phyloP scores from a whole-genome alignment of 1,140 invertebrate species.

The Tigriopus japonicus region DNA sequence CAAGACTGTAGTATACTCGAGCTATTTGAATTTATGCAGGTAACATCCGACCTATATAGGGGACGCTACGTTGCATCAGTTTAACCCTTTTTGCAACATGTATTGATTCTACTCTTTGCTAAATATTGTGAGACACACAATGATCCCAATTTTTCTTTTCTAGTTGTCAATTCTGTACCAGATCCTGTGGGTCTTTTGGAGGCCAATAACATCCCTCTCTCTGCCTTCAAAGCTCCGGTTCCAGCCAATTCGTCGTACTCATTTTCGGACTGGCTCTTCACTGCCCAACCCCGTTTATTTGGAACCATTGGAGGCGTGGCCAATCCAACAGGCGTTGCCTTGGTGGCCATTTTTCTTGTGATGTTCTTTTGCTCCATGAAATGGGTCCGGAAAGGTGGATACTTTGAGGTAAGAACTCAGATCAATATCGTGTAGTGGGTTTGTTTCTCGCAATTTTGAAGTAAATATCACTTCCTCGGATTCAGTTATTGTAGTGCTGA shows the following conservation, averaged over 20 bases:
- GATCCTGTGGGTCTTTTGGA: background rate
- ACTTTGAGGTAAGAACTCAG: constrained; percentile 52
- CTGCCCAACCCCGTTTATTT: background rate
- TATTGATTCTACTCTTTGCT: too few species aligned
- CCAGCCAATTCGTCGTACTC: background rate
- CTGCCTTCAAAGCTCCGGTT: background rate
- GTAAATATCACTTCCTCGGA: too few species aligned
- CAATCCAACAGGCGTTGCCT: constrained; percentile 60
- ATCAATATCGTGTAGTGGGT: too few species aligned
- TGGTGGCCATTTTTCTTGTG: constrained; percentile 47
- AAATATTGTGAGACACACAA: too few species aligned
- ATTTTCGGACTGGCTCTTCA: constrained; percentile 4
- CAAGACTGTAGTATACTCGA: too few species aligned
- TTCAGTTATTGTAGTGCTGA: too few species aligned
- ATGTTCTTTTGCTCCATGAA: constrained; percentile 69
- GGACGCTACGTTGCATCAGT: too few species aligned
- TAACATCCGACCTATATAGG: too few species aligned
- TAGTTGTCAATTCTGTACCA: background rate
- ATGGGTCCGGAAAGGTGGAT: constrained; percentile 62
- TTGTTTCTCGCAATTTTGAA: too few species aligned
- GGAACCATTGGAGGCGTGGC: constrained; percentile 43
- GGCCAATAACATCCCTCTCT: background rate
- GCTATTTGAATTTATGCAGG: too few species aligned
- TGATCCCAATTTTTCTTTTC: too few species aligned
- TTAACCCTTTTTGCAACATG: too few species aligned